These are phyloP conservation scores for Drosophila bocki DNA, from an alignment of 1,140 invertebrate genomes.

Conservation along the genomic window DNA sequence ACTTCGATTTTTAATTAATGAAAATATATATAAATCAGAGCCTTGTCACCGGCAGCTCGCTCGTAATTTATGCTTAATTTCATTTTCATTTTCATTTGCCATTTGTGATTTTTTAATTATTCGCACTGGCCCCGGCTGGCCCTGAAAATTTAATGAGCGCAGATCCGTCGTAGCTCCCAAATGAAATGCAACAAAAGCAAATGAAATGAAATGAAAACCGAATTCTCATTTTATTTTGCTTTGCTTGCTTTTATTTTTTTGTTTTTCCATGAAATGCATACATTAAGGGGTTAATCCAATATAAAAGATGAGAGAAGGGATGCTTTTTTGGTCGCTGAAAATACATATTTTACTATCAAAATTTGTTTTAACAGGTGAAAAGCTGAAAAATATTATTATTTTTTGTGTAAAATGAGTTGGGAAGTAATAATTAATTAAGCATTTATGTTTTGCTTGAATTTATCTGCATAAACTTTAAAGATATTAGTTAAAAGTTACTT, in stretches of 20 bases:
- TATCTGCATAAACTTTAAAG: background rate
- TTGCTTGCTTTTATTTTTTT: background rate
- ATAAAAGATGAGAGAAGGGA: background rate
- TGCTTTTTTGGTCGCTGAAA: background rate
- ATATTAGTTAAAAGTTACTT: background rate
- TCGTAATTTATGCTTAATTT: conserved; percentile 72
- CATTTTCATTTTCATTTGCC: conserved; percentile 55
- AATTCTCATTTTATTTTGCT: conserved; percentile 12
- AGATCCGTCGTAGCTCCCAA: conserved; percentile 8
- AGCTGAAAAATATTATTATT: background rate
- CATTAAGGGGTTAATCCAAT: conserved; percentile 8
- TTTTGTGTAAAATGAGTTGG: too few species aligned
- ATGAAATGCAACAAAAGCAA: conserved; percentile 58
- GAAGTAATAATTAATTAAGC: background rate
- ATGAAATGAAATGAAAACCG: conserved; percentile 33
- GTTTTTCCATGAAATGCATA: conserved; percentile 21
- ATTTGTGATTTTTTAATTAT: conserved; percentile 65
- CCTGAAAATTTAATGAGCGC: conserved; percentile 69
- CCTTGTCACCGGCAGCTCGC: conserved; percentile 58
- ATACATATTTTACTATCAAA: background rate
- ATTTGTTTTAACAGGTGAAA: background rate
- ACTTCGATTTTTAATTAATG: conserved; percentile 52
- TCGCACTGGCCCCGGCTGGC: conserved; percentile 15
- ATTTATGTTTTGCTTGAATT: too few species aligned
- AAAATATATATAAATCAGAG: conserved; percentile 55